These are phyloP conservation scores for Eristalis tenax DNA, from an alignment of 2,888 invertebrate species.

Conservation along the genomic window DNA sequence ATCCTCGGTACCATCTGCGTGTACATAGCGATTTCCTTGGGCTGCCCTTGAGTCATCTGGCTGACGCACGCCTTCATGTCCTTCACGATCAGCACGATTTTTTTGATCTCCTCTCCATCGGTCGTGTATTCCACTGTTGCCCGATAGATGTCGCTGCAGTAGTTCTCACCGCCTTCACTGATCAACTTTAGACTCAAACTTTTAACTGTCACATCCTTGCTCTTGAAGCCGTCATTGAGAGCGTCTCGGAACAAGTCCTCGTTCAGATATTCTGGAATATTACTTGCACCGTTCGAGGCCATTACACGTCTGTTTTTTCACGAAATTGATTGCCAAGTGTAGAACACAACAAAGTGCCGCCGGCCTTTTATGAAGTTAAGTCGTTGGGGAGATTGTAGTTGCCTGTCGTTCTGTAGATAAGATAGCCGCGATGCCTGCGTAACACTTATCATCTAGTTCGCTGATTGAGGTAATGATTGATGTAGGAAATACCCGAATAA, in stretches of 20 bases:
- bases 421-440: no score
- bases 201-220: slow-evolving; percentile 76
- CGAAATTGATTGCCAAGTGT: background rate
- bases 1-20: background rate
- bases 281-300: background rate
- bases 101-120: background rate
- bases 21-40: slow-evolving; percentile 20
- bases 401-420: no score
- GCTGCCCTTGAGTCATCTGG: background rate
- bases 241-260: slow-evolving; percentile 78
- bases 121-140: background rate
- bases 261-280: slow-evolving; percentile 6
- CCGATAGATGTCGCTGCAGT: slow-evolving; percentile 29
- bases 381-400: no score
- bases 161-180: slow-evolving; percentile 70
- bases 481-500: no score
- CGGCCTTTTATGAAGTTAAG: no score
- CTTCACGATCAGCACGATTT: slow-evolving; percentile 18
- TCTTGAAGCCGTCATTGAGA: slow-evolving; percentile 77
- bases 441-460: no score
- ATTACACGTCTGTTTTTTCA: background rate
- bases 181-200: slow-evolving; percentile 76
- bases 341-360: no score
- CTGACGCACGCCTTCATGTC: slow-evolving; percentile 10
- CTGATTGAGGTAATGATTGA: no score